A percentile compares a stretch with the other conserved stretches of the same genome.
Conservation (phyloP, 37 sponge, comb jelly and placozoan genomes). For the Petrosia ficiformis region DNA sequence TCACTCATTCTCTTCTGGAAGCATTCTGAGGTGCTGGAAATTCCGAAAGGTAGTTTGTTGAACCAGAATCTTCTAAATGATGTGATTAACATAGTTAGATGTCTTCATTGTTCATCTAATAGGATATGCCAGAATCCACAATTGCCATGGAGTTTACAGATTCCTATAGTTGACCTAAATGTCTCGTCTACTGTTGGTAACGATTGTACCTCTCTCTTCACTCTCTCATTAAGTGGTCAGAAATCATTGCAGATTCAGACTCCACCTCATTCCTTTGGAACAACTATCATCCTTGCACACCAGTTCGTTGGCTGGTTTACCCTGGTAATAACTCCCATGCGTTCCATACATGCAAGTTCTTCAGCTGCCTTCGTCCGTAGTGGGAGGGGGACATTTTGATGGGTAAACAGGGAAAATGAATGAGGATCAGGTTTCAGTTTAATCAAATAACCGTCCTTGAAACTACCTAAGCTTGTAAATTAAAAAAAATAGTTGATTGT, state of each 20-base stretch:
- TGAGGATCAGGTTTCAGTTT: too few species aligned
- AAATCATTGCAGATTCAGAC: background rate
- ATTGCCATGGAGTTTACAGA: background rate
- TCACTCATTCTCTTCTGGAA: slow-evolving; percentile 21
- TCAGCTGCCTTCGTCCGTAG: background rate
- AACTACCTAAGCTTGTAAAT: too few species aligned
- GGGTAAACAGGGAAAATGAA: too few species aligned
- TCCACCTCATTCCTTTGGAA: background rate
- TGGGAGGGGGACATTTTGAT: background rate
- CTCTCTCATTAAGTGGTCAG: background rate
- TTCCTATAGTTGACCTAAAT: background rate
- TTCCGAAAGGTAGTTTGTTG: slow-evolving; percentile 2
- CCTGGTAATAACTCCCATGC: background rate
- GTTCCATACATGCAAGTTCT: background rate
- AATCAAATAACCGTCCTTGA: too few species aligned
- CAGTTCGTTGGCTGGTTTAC: background rate
- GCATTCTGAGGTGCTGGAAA: slow-evolving; percentile 8
- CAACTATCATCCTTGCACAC: background rate
- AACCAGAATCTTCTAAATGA: too few species aligned
- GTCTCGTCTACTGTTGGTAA: background rate
- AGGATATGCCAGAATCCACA: background rate
- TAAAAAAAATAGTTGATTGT: too few species aligned
- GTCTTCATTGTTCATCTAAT: too few species aligned
- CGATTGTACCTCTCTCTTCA: background rate
- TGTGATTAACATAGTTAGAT: too few species aligned